Conservation (phyloP, 2,888 invertebrate species). For the Escarpia spicata region DNA sequence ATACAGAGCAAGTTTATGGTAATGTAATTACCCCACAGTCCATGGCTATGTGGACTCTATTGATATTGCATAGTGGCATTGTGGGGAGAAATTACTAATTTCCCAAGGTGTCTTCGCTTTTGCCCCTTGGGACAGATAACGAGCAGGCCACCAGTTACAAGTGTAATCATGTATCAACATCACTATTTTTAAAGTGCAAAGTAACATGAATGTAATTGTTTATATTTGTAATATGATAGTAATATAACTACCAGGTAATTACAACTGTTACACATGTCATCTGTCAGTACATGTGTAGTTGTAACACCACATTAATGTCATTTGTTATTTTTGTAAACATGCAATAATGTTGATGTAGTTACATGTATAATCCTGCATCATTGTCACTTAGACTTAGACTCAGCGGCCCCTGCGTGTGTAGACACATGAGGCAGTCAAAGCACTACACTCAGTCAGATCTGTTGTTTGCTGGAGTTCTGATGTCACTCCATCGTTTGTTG, state of each 20-base stretch:
- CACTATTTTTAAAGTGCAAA: neutral
- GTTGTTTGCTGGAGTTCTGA: too few relatives aligned
- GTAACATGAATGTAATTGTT: too few relatives aligned
- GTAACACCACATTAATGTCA: neutral
- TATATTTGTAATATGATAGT: too few relatives aligned
- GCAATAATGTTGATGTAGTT: too few relatives aligned
- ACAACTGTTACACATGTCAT: too few relatives aligned
- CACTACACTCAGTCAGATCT: too few relatives aligned
- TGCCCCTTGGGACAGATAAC: neutral
- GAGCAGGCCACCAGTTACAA: neutral
- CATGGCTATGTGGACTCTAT: neutral
- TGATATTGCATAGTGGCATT: neutral
- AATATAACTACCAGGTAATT: too few relatives aligned
- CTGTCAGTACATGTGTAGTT: neutral
- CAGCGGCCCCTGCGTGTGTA: too few relatives aligned
- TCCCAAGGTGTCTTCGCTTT: neutral
- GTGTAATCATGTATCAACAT: neutral
- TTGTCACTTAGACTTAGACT: too few relatives aligned
- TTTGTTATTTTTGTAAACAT: neutral
- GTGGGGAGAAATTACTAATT: neutral
- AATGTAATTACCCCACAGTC: neutral
- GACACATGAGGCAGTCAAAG: too few relatives aligned
- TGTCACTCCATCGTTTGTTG: too few relatives aligned
- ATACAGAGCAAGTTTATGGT: neutral
- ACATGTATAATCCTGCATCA: too few relatives aligned